Evolutionary conservation across 1,140 invertebrate species (phyloP), one percentile per base, ranked within the genome.

Genomic region (Protaetia brevitarsis): DNA sequence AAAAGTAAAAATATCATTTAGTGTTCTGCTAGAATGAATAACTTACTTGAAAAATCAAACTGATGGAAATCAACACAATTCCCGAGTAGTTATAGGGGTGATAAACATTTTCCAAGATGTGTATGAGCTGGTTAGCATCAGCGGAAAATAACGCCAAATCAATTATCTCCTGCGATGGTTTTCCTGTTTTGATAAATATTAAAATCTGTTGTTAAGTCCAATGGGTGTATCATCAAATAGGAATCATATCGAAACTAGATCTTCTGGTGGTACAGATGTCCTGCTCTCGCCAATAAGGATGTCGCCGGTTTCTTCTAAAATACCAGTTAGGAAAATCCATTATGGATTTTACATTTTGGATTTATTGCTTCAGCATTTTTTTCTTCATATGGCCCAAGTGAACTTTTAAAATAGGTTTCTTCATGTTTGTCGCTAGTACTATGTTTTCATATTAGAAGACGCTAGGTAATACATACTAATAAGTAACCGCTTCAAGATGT

Each of bases 111-210:
- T 92, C 89, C 7, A 95, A 76, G 4, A 95, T 88, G 68, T 89
- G 88, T 71, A 88, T 84, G 11, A 90, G 79, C 68, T 90, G 89
- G 70, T 88, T 89, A 0, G 88, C 88, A 72, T 91, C 87, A 0
- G 85, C 85, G 0, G 85, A 86, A 62, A 88, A 81, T 1, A 88
- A 74, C 0, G 87, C 86, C n/a, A 88, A 75, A 70, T 88, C 86
- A 85, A 88, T 87, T 86, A 88, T 88, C 0, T 92, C 92, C 71
- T 0, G 93, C 93, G 30, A 96, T 80, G 2, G 93, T 95, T 76
- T 96, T 96, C 74, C 95, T 95, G 63, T 95, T 93, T 70, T 94
- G 92, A 80, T 95, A 96, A 1, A 91, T 83, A 80, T 95, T 95
- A 6, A 93, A 83, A 74, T 95, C 92, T 2, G 88, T 87, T 4